Percentiles rank a stretch among this genome's conserved stretches.
Evolutionary conservation across 2,113 vertebrate genomes (phyloP).

Genomic region (Melanotaenia duboulayi): DNA sequence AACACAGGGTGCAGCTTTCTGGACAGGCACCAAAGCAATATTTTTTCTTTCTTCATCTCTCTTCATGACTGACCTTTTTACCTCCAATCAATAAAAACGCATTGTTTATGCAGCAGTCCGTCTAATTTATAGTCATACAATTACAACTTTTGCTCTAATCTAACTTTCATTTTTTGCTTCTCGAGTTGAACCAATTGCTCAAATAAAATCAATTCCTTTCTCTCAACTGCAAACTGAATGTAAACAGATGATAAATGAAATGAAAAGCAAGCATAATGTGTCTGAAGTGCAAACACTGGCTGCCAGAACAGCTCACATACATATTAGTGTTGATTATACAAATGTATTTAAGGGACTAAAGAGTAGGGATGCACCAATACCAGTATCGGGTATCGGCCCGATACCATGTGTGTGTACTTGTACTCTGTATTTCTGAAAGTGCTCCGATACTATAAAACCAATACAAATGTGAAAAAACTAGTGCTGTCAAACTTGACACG

Average conservation of each 20-base stretch:
- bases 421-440: too few relatives aligned
- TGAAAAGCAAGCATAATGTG: neutral
- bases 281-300: neutral
- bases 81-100: neutral
- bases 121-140: neutral
- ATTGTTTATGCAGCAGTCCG: neutral
- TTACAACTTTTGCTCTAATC: neutral
- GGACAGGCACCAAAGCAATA: slow-evolving; percentile 12
- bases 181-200: neutral
- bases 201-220: neutral
- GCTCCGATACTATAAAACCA: too few relatives aligned
- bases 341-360: neutral
- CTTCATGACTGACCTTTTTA: slow-evolving; percentile 6
- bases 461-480: too few relatives aligned
- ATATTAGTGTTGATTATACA: neutral
- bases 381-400: too few relatives aligned
- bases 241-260: neutral
- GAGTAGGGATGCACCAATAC: too few relatives aligned
- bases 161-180: neutral
- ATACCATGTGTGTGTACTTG: too few relatives aligned
- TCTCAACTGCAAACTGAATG: neutral
- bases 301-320: neutral
- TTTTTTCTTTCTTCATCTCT: slow-evolving; percentile 16
- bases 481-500: too few relatives aligned
- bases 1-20: slow-evolving; percentile 51